Conservation (phyloP, 2,888 invertebrate species). For the Petrolisthes cinctipes region DNA sequence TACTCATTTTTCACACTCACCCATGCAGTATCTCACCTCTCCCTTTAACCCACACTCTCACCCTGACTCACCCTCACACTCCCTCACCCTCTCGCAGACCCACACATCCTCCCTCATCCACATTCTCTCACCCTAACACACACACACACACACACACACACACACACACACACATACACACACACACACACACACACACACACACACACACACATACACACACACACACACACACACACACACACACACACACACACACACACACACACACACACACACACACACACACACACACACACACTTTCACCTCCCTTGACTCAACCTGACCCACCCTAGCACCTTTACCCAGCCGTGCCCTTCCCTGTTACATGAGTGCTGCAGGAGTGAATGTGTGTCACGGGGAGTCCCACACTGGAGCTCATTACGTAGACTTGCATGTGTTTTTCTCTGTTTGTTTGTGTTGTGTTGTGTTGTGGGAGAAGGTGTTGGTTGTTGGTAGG, state of each 20-base stretch:
- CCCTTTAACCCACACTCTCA: not conserved
- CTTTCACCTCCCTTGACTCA: not conserved
- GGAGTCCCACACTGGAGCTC: no score
- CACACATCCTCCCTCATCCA: not conserved
- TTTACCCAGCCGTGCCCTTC: no score
- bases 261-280: not conserved
- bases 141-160: conserved; percentile 1
- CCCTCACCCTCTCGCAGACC: not conserved
- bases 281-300: conserved; percentile 9
- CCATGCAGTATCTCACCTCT: not conserved
- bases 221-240: not conserved
- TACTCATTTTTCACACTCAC: not conserved
- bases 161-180: not conserved
- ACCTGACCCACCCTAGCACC: not conserved
- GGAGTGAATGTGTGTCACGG: no score
- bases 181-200: not conserved
- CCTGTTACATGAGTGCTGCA: no score
- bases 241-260: not conserved
- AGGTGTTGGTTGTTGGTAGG: no score
- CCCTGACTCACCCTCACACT: not conserved
- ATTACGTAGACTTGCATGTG: no score
- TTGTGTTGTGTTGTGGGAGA: no score
- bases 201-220: not conserved
- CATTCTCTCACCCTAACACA: not conserved
- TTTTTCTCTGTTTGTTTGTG: no score